Base-by-base conservation (phyloP, 2,797 vertebrate species). In the Xenopus petersii region DNA sequence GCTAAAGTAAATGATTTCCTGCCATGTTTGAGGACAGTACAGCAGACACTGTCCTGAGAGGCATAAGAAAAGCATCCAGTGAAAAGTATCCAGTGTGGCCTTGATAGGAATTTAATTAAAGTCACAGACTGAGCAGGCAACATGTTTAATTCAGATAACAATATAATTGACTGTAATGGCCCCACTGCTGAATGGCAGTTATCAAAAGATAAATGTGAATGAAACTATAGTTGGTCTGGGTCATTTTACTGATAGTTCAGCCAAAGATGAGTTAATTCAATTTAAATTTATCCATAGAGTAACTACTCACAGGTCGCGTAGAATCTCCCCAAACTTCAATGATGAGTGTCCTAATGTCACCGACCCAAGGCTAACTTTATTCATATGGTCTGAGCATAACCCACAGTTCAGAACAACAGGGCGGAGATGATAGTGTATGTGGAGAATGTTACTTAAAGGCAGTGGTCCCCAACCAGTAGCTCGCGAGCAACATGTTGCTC, bases 91-190 rank as follows among this genome's bases (percentile, higher is more conserved):
- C 83, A 79, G 67, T 82, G 79, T 80, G 71, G 75, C 84, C 90
- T 84, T 88, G 85, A 86, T 86, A 86, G 84, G 81, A 86, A 90
- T 87, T 80, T 84, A 90, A 92, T 91, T 91, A 88, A 88, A 90
- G 83, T 79, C 71, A 73, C 68, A 65, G 67, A 68, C 73, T 82
- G 80, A 87, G 81, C 75, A 63, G 66, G 80, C 82, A 81, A 79
- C 65, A 33, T 84, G 80, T 82, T 85, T 80, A 71, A 85, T 74
- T 82, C 83, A 85, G 88, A 88, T 91, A 88, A 88, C 82, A 84
- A 73, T 81, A 79, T 83, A 86, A 86, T 83, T 80, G 86, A 84
- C 82, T 86, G 81, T 75, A 82, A 81, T 74, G 55, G 75, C 82
- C 75, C 73, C 48, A 49, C 10, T 49, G 61, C 76, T 83, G 77